Percentiles rank a stretch among this genome's conserved stretches.
phyloP scores from a whole-genome alignment of 2,113 vertebrate genomes.

The Amazona vittata region DNA sequence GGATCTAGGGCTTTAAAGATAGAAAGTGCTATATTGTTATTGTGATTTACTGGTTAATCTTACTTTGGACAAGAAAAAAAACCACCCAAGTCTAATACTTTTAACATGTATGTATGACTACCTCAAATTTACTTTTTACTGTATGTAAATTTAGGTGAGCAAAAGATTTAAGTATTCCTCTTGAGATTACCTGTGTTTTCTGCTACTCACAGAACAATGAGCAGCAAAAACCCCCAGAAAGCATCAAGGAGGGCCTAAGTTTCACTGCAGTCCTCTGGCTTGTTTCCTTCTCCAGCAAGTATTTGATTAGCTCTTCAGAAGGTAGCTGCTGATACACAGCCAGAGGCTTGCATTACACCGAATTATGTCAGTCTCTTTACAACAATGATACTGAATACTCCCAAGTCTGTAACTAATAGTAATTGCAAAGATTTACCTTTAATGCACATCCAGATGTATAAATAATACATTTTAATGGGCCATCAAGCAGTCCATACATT shows the following conservation, averaged over 20 bases:
- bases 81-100: neutral
- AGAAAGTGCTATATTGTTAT: neutral
- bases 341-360: neutral
- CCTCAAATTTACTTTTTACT: neutral
- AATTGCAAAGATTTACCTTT: neutral
- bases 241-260: rapidly evolving
- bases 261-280: neutral
- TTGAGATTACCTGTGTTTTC: neutral
- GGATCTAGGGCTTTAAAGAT: neutral
- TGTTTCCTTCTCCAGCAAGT: neutral
- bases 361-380: neutral
- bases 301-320: slow-evolving; percentile 6
- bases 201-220: neutral
- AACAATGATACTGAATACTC: neutral
- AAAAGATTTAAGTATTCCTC: neutral
- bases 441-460: neutral
- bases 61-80: neutral
- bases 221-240: neutral
- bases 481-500: neutral
- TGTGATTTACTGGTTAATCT: neutral
- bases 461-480: neutral
- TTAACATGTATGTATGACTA: rapidly evolving
- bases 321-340: neutral
- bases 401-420: neutral
- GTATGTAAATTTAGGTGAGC: neutral